Conservation (phyloP, 1,140 invertebrate species). For the Bombus cullumanus region DNA sequence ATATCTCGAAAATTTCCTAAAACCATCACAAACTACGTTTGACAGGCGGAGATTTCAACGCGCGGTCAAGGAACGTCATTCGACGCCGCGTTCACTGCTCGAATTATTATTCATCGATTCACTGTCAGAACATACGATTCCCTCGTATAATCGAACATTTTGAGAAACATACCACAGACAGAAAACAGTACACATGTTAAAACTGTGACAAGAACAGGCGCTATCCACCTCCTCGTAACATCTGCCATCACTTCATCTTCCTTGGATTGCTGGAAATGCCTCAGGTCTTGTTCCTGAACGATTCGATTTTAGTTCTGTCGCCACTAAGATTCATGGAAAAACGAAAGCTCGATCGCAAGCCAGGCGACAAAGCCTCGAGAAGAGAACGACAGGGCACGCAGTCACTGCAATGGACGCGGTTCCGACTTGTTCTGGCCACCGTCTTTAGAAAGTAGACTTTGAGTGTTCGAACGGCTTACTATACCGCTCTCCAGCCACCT, state of each 20-base stretch:
- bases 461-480: conserved; percentile 34
- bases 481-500: conserved; percentile 32
- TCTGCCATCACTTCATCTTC: conserved; percentile 68
- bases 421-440: conserved; percentile 17
- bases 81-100: neutral
- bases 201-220: conserved; percentile 40
- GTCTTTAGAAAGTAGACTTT: conserved; percentile 54
- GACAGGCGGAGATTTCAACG: neutral
- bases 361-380: neutral
- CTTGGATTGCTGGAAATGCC: neutral
- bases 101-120: neutral
- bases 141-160: neutral
- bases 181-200: conserved; percentile 50
- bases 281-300: neutral
- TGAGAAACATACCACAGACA: conserved; percentile 34
- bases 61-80: neutral
- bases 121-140: neutral
- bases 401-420: conserved; percentile 36
- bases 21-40: neutral
- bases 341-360: neutral
- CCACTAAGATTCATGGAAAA: neutral
- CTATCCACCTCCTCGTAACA: conserved; percentile 58
- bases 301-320: neutral
- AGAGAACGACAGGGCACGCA: conserved; percentile 4
- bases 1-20: neutral